These are phyloP conservation scores for Sorex maritimensis DNA, from an alignment of 2,797 vertebrate genomes.

Conservation along the genomic window DNA sequence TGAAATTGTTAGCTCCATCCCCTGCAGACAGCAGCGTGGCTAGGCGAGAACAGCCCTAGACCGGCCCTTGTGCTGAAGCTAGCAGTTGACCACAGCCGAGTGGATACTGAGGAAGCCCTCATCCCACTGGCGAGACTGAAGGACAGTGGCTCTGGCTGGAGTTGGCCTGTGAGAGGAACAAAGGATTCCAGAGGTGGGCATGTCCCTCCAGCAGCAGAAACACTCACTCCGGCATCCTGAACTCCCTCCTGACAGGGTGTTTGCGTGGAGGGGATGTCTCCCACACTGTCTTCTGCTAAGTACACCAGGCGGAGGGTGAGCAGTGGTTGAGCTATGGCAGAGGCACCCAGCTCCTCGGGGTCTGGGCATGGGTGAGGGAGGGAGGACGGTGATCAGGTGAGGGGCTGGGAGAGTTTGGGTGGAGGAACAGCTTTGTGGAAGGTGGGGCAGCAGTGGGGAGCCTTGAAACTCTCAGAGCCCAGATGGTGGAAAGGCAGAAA, in stretches of 20 bases:
- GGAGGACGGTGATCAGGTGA: background rate
- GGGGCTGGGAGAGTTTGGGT: no score
- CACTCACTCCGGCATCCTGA: background rate
- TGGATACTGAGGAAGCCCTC: background rate
- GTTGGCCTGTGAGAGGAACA: rapidly evolving
- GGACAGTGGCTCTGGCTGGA: background rate
- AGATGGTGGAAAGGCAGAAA: background rate
- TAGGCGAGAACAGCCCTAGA: rapidly evolving
- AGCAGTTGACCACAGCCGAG: background rate
- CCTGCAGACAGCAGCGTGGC: background rate
- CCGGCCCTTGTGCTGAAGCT: background rate
- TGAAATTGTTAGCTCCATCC: background rate
- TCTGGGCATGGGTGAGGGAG: background rate
- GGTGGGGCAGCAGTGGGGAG: background rate
- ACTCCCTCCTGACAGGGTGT: background rate
- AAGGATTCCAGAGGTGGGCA: background rate
- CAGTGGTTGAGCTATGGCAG: background rate
- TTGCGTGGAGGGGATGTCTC: background rate
- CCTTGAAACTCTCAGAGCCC: background rate
- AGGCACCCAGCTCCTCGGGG: background rate
- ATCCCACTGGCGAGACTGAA: background rate
- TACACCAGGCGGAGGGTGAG: background rate
- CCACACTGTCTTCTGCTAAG: background rate
- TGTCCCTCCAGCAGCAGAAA: background rate
- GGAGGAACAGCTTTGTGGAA: background rate